Evolutionary conservation across 2,113 vertebrate genomes (phyloP).

Genomic region (Dasyornis broadbenti): DNA sequence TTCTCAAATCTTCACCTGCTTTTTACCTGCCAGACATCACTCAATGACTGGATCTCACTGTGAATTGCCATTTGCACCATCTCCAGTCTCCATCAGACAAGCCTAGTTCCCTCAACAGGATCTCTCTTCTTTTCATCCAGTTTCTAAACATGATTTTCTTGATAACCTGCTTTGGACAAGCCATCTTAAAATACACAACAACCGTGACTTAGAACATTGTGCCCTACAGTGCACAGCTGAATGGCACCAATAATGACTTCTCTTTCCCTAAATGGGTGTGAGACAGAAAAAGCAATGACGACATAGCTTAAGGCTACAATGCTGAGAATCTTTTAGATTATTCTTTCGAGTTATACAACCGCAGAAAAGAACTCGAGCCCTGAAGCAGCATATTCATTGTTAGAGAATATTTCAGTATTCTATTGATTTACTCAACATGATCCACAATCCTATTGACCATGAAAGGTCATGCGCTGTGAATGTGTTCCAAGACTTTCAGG

Average conservation of each 20-base stretch:
- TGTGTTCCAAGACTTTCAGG: background rate
- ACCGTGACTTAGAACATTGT: background rate
- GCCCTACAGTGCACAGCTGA: background rate
- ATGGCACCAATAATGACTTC: background rate
- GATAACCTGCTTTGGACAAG: background rate
- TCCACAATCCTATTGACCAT: background rate
- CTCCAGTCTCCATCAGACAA: background rate
- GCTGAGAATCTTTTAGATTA: background rate
- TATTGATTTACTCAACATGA: background rate
- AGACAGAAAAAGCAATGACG: background rate
- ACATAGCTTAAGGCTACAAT: background rate
- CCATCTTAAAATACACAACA: background rate
- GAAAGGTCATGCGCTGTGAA: background rate
- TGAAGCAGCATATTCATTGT: background rate
- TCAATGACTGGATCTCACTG: rapidly evolving
- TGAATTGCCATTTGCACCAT: background rate
- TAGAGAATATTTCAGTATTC: background rate
- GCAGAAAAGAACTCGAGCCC: background rate
- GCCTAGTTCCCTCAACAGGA: background rate
- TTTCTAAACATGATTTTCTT: background rate
- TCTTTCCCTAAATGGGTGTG: background rate
- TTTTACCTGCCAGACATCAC: background rate
- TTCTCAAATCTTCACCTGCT: background rate
- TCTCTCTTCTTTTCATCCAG: background rate
- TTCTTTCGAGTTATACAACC: background rate